These are phyloP conservation scores for Aethina tumida DNA, from an alignment of 1,140 invertebrate species.

Conservation along the genomic window DNA sequence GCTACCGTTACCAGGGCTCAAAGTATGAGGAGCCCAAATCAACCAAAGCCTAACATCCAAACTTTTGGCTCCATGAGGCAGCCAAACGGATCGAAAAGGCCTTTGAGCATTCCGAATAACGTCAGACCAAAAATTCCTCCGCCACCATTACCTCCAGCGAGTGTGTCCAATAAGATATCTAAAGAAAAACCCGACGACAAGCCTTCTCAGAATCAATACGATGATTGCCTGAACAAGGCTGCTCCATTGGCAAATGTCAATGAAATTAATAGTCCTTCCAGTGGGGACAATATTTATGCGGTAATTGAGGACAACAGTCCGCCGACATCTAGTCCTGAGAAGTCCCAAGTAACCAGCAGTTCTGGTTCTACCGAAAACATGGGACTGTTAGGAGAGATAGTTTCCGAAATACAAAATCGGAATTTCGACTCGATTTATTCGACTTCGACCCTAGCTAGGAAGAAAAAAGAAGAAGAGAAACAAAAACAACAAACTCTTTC, in stretches of 20 bases:
- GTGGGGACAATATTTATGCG: conserved; percentile 71
- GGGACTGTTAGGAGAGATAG: conserved; percentile 71
- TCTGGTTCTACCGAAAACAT: conserved; percentile 48
- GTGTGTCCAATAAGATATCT: conserved; percentile 22
- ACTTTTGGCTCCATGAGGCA: conserved; percentile 72
- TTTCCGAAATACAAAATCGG: conserved; percentile 73
- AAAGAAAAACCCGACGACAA: conserved; percentile 26
- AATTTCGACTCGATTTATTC: conserved; percentile 82
- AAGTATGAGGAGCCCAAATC: conserved; percentile 57
- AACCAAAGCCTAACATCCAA: conserved; percentile 51
- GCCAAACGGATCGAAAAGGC: conserved; percentile 47
- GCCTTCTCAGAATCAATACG: conserved; percentile 48
- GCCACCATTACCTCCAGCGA: conserved; percentile 48
- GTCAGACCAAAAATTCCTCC: conserved; percentile 52
- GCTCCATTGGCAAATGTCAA: conserved; percentile 50
- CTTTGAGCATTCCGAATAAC: conserved; percentile 54
- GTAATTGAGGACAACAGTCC: conserved; percentile 62
- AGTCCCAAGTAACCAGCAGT: conserved; percentile 27
- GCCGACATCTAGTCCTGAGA: conserved; percentile 42
- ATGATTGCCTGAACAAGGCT: conserved; percentile 63
- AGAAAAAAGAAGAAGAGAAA: conserved; percentile 44
- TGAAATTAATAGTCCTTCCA: conserved; percentile 46
- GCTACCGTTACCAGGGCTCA: conserved; percentile 59
- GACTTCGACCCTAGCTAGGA: conserved; percentile 52
- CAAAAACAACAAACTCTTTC: conserved; percentile 37